Evolutionary conservation across 2,888 invertebrate genomes (phyloP).

Genomic region (Nezara viridula): DNA sequence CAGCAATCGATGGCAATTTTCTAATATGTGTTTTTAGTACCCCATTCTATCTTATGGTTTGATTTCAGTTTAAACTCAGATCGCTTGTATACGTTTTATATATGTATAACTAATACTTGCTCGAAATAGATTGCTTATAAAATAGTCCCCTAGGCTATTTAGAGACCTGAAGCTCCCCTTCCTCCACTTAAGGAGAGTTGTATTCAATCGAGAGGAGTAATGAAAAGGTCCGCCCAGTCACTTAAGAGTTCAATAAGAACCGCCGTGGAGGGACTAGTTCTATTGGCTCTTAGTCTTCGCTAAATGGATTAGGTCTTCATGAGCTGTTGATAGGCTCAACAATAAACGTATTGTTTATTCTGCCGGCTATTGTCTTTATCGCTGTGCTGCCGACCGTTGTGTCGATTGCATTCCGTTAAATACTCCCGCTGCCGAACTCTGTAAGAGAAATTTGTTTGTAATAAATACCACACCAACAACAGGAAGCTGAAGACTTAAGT

Average conservation of each 20-base stretch:
- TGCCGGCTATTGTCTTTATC: neutral
- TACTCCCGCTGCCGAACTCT: neutral
- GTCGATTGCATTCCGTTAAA: neutral
- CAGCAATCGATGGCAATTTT: no score
- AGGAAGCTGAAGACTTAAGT: no score
- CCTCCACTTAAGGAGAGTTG: neutral
- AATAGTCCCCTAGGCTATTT: no score
- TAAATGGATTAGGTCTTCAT: conserved; percentile 8
- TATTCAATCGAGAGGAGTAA: neutral
- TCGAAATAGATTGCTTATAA: no score
- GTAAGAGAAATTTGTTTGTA: no score
- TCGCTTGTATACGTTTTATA: no score
- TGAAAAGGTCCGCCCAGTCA: neutral
- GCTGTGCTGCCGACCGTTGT: neutral
- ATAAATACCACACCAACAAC: no score
- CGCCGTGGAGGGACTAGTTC: neutral
- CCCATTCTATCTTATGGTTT: no score
- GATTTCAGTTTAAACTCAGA: no score
- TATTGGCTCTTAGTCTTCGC: neutral
- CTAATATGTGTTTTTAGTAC: no score
- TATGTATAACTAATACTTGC: no score
- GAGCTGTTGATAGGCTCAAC: neutral
- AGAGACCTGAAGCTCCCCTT: neutral
- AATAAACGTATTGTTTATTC: neutral
- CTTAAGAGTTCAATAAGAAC: conserved; percentile 25